Evolutionary conservation across 2,888 invertebrate species (phyloP), one percentile per base, ranked within the genome.

Genomic region (Dendrolimus houi): DNA sequence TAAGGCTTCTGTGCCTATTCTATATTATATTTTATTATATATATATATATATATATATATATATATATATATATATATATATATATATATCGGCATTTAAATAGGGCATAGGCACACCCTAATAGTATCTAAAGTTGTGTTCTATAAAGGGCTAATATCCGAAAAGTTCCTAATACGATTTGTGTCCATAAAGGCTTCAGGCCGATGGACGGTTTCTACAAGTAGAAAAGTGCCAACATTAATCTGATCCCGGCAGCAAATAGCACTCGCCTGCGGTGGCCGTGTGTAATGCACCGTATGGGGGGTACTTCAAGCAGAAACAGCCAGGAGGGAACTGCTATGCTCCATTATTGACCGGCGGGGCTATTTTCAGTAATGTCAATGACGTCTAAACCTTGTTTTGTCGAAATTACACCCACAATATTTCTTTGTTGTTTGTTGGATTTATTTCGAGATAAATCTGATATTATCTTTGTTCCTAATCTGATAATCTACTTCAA

Each of bases 141-240:
- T 3, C 29, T 3, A 29, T 29, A 29, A 29, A 29, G 3, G 29
- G 6, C 29, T 29, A 29, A 29, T 47, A 47, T 47, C 47, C 47
- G 47, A 47, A 47, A 29, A 47, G 47, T 47, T 47, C 6, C 47
- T 47, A 47, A 47, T 47, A 47, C 47, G 47, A 47, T 47, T 47
- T 47, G 47, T 47, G 47, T 9, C 0, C 9, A 47, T 47, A 47
- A 47, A 47, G 47, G 47, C 6, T 47, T 29, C 29, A 56, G 56
- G 54, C 56, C 47, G 52, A 77, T 75, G 75, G 66, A 77, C 79
- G 84, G 81, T 78, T 74, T 75, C 76, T 83, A 85, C 85, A 83
- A 82, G 85, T 79, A 83, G 81, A 86, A 87, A 88, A 88, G 86
- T 88, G 85, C 84, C 78, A 79, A 83, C 87, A 88, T 88, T 87